phyloP scores from a whole-genome alignment of 2,888 invertebrate species.

The Digitonthophagus gazella region DNA sequence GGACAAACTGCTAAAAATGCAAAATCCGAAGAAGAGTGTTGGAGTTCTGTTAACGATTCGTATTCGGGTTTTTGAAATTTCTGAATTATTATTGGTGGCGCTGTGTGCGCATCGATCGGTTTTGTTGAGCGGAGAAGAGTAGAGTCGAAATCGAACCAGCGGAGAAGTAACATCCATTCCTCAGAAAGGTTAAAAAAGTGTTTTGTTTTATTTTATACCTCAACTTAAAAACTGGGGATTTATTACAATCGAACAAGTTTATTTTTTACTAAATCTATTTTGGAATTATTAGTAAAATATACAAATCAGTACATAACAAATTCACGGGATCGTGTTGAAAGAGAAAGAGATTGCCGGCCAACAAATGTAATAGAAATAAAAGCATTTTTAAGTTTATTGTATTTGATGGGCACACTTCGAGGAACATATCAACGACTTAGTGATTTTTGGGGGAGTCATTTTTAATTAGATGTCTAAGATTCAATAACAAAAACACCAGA shows the following conservation, averaged over 20 bases:
- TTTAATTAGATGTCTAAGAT: slow-evolving; percentile 32
- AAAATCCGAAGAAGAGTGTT: slow-evolving; percentile 21
- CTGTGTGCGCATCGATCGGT: too few relatives aligned
- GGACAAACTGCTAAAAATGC: slow-evolving; percentile 22
- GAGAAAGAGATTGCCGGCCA: slow-evolving; percentile 25
- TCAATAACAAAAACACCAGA: slow-evolving; percentile 32
- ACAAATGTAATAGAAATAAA: slow-evolving; percentile 34
- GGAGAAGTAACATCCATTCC: too few relatives aligned
- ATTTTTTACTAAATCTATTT: slow-evolving; percentile 22
- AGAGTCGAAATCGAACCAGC: too few relatives aligned
- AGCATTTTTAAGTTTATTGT: slow-evolving; percentile 36
- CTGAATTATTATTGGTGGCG: too few relatives aligned
- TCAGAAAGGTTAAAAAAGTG: too few relatives aligned
- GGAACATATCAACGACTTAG: slow-evolving; percentile 27
- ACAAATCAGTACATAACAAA: slow-evolving; percentile 36
- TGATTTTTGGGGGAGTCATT: slow-evolving; percentile 29
- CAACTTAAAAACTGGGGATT: too few relatives aligned
- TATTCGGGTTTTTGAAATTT: too few relatives aligned
- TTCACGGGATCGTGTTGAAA: slow-evolving; percentile 27
- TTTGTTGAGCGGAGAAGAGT: too few relatives aligned
- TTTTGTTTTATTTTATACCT: too few relatives aligned
- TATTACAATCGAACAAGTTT: too few relatives aligned
- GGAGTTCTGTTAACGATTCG: too few relatives aligned
- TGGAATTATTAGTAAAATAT: slow-evolving; percentile 25
- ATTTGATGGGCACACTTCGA: slow-evolving; percentile 34